Evolutionary conservation across 2,113 vertebrate genomes (phyloP).

Genomic region (Prionailurus bengalensis): DNA sequence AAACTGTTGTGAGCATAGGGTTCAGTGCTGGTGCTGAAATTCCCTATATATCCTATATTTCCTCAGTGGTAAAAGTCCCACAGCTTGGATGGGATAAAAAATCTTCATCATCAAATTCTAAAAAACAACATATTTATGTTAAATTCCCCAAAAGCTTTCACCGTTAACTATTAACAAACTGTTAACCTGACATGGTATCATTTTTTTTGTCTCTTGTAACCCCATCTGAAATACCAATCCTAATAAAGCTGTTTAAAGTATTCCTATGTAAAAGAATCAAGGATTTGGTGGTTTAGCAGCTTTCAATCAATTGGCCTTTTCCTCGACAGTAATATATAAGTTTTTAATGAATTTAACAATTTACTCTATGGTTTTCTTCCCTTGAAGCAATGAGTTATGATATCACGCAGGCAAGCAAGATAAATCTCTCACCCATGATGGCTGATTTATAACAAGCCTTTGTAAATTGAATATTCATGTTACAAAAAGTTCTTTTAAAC

Average conservation of each 20-base stretch:
- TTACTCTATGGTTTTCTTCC: constrained; percentile 47
- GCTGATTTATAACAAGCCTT: constrained; percentile 75
- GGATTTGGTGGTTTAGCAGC: neutral
- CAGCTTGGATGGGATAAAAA: neutral
- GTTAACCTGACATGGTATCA: neutral
- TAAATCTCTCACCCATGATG: constrained; percentile 69
- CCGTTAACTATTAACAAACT: constrained; percentile 15
- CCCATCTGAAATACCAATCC: constrained; percentile 3
- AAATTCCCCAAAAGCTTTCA: neutral
- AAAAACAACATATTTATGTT: neutral
- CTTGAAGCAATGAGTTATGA: constrained; percentile 63
- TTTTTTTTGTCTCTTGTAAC: constrained; percentile 27
- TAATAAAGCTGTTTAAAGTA: constrained; percentile 59
- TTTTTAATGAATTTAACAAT: constrained; percentile 74
- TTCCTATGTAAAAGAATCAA: neutral
- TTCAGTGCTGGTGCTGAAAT: neutral
- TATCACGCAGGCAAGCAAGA: constrained; percentile 48
- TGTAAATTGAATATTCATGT: constrained; percentile 80
- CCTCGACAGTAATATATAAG: constrained; percentile 54
- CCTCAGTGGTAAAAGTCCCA: neutral
- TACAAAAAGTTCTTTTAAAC: constrained; percentile 75
- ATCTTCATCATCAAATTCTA: neutral
- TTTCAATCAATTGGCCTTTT: constrained; percentile 60
- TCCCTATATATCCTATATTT: neutral
- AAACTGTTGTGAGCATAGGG: rapidly evolving